Evolutionary conservation across 2,888 invertebrate species (phyloP), one percentile per base, ranked within the genome.

Genomic region (Anorthoa munda): DNA sequence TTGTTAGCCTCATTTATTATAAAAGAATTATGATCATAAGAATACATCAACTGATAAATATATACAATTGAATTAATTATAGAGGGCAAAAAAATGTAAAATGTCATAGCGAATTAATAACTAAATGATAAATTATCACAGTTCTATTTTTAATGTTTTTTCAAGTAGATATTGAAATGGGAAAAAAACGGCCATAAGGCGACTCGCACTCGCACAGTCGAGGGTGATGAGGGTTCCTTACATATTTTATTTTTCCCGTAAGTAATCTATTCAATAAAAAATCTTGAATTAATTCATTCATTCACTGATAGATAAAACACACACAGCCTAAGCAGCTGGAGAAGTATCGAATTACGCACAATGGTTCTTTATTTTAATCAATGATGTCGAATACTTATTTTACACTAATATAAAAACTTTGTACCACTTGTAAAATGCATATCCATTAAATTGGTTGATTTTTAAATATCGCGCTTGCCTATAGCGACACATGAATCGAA

Each of bases 1-100:
- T 45, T 72, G n/a, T 72, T 26, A 76, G 76, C 76, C 76, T 76
- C 76, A 48, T 76, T 79, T 76, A 76, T 73, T 76, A 59, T 2
- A 72, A 70, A 74, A 60, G 46, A 53, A 53, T 71, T 71, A 45
- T 58, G n/a, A 71, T 26, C 21, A 23, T n/a, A 39, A 39, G 17
- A 50, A 45, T 26, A 73, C 39, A 26, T 53, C 31, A 56, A 51
- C 46, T 64, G 39, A 63, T 79, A 51, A 18, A 53, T 73, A 56
- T 79, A 13, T 59, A 76, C 51, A 73, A 53, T 26, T 45, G 46
- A 46, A 75, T 58, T 51, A 45, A 31, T 51, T 56, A 60, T 61
- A 12, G 21, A 72, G 0, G 17, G 23, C 26, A 63, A 63, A 63
- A 76, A 17, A 21, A 53, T 58, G 61, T 71, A 71, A 63, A 58